phyloP scores from a whole-genome alignment of 2,113 vertebrate species.

The Hemicordylus capensis region DNA sequence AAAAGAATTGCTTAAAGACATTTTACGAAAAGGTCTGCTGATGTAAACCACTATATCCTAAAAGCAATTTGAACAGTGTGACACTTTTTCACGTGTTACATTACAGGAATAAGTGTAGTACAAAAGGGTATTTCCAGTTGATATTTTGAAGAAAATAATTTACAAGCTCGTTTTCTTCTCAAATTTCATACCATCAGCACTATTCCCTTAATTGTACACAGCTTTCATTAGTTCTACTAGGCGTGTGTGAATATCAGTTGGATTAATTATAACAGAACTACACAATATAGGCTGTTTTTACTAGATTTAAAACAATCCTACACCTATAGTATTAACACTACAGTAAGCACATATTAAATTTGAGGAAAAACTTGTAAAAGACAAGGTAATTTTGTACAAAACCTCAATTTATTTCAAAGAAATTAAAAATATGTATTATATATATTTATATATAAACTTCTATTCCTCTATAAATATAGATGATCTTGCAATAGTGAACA shows the following conservation, averaged over 20 bases:
- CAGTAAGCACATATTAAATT: slow-evolving; percentile 41
- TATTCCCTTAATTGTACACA: slow-evolving; percentile 47
- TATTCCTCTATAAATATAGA: slow-evolving; percentile 97
- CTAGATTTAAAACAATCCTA: slow-evolving; percentile 10
- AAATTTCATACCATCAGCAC: slow-evolving; percentile 51
- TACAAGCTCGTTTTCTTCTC: slow-evolving; percentile 57
- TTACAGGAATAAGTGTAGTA: slow-evolving; percentile 19
- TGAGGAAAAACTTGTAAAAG: slow-evolving; percentile 60
- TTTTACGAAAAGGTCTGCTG: slow-evolving; percentile 13
- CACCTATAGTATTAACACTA: slow-evolving; percentile 38
- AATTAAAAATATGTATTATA: slow-evolving; percentile 86
- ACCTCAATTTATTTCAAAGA: slow-evolving; percentile 90
- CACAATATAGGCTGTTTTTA: slow-evolving; percentile 64
- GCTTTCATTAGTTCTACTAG: slow-evolving; percentile 56
- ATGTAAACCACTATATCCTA: slow-evolving; percentile 4
- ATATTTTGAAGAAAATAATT: background rate
- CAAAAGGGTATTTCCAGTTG: slow-evolving; percentile 30
- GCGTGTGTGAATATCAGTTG: slow-evolving; percentile 36
- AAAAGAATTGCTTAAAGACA: slow-evolving; percentile 14
- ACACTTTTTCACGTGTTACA: background rate
- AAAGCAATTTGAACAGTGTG: background rate
- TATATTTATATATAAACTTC: slow-evolving; percentile 85
- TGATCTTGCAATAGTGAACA: slow-evolving; percentile 87
- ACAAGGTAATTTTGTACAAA: slow-evolving; percentile 82
- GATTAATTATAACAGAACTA: slow-evolving; percentile 48